phyloP scores from a whole-genome alignment of 2,113 vertebrate genomes.

The Epinephelus lanceolatus region DNA sequence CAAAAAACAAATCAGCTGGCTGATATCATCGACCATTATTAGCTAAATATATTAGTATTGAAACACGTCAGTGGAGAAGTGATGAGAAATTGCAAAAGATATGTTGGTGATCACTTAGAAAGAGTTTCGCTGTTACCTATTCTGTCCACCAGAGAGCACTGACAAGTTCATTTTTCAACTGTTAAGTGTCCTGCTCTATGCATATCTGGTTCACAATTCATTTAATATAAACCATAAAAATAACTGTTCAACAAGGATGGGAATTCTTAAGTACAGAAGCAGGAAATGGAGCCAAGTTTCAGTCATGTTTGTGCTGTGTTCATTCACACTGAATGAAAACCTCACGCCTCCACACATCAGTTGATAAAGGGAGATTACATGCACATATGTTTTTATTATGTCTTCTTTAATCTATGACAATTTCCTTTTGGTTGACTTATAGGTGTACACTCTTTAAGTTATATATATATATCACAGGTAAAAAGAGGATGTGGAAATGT shows the following conservation, averaged over 20 bases:
- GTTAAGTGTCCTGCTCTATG: background rate
- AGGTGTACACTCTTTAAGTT: background rate
- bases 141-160: constrained; percentile 15
- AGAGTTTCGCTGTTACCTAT: background rate
- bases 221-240: background rate
- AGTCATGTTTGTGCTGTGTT: background rate
- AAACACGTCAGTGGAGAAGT: background rate
- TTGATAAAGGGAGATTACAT: background rate
- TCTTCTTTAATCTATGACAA: constrained; percentile 12
- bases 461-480: constrained; percentile 36
- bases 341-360: background rate
- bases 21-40: background rate
- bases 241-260: background rate
- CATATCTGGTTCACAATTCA: background rate
- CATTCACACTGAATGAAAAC: background rate
- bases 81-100: background rate
- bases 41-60: background rate
- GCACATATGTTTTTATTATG: background rate
- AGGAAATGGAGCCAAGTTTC: background rate
- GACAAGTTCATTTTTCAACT: background rate
- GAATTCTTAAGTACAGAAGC: background rate
- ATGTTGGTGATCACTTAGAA: background rate
- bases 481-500: constrained; percentile 35
- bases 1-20: background rate
- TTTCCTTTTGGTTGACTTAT: constrained; percentile 25